Base-by-base conservation (phyloP, 2,797 vertebrate species). In the Xenentodon cancila region DNA sequence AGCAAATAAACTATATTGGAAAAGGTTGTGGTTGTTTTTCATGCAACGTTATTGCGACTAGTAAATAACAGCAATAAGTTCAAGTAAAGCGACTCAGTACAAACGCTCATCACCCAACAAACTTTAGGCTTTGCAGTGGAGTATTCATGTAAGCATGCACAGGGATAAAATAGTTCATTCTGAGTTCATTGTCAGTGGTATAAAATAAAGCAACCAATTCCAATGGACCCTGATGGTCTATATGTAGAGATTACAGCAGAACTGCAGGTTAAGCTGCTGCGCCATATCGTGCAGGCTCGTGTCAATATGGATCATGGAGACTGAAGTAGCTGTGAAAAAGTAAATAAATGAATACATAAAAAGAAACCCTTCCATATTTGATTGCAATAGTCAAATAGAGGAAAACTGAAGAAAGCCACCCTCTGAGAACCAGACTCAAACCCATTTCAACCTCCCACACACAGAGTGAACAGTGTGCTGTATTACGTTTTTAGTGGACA, bases 241-340 rank as follows among this genome's bases (percentile, higher is more conserved):
- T 25, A 25, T 25, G 3, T 54, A 84, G 68, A 27, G 46, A 66
- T 74, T 63, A 32, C 44, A 34, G 80, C 66, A 77, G 47, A 64
- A 73, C 69, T 80, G 72, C 80, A 81, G 82, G 84, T 90, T 88
- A 83, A 74, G 64, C 71, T 80, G 53, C 84, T 74, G 59, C 64
- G 75, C 82, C 70, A 84, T 80, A 90, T 74, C 76, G 53, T 61
- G 50, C 85, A 81, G 84, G 79, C 50, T 58, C 52, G 44, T 72
- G 82, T 95, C 95, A 92, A 94, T 94, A 94, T 93, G 93, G 94
- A 94, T 96, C 95, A 95, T 30, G 86, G 91, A 40, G 90, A 82
- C 75, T 84, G 75, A 88, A 71, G 69, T 87, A 88, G 86, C 84
- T 89, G 88, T 81, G 84, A 72, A 9, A 2, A 3, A 0, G 25